phyloP scores from a whole-genome alignment of 2,888 invertebrate genomes.

The Cephus pulcher region DNA sequence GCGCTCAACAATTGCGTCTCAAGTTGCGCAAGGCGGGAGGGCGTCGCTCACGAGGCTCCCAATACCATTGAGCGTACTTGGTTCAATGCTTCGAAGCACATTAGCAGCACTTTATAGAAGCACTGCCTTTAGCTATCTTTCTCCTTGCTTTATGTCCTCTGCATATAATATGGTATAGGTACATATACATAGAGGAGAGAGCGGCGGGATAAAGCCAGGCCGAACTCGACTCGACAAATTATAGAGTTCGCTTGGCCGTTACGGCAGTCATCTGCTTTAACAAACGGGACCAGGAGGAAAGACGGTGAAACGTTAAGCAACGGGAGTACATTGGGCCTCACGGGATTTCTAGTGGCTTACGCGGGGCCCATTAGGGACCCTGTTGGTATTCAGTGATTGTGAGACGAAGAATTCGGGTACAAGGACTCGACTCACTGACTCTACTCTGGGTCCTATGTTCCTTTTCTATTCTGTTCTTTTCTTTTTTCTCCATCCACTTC shows the following conservation, averaged over 20 bases:
- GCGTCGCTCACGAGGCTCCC: constrained; percentile 31
- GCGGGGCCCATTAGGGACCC: constrained; percentile 22
- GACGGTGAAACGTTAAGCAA: constrained; percentile 21
- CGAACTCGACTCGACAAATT: constrained; percentile 59
- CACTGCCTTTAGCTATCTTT: constrained; percentile 24
- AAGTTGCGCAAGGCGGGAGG: constrained; percentile 64
- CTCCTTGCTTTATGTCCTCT: not conserved
- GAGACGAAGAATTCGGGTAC: constrained; percentile 16
- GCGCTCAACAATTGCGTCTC: constrained; percentile 65
- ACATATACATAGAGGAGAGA: constrained; percentile 24
- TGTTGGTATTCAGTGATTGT: constrained; percentile 16
- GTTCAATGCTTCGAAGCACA: constrained; percentile 48
- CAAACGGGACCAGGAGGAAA: constrained; percentile 39
- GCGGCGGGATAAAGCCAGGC: constrained; percentile 17
- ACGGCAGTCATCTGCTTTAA: constrained; percentile 55
- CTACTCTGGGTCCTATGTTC: constrained; percentile 28
- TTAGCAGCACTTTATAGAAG: constrained; percentile 54
- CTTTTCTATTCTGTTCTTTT: constrained; percentile 15
- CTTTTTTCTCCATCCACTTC: constrained; percentile 6
- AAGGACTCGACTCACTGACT: constrained; percentile 32
- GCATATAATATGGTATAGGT: not conserved
- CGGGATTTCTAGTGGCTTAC: not conserved
- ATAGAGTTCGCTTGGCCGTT: constrained; percentile 64
- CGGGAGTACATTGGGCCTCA: constrained; percentile 7
- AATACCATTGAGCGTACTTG: constrained; percentile 8